Base-by-base conservation (phyloP, 2,797 vertebrate species). In the Brachymystax lenok region DNA sequence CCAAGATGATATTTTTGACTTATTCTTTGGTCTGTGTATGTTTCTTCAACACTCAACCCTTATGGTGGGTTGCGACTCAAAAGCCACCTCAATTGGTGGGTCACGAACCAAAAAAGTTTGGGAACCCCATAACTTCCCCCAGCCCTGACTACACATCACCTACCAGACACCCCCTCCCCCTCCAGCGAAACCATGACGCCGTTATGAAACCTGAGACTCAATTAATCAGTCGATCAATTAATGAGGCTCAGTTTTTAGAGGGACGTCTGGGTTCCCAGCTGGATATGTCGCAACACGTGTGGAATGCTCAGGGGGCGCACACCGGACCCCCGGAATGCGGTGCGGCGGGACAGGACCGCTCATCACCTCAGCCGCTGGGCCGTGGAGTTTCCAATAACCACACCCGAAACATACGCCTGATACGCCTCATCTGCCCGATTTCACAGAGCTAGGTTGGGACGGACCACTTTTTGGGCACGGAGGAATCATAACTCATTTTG, bases 151-250 rank as follows among this genome's bases (percentile, higher is more conserved):
- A 88, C 77, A 76, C 28, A 61, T 19, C n/a, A 56, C 68, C 19
- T 50, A 19, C 30, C 50, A 16, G 21, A 28, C 69, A n/a, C 19
- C 2, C 69, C 24, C 63, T 4, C 17, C 69, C 61, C 33, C 70
- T 64, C 6, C 21, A 74, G 64, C 78, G 27, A 12, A 30, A 59
- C 71, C 40, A 76, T 2, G 83, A 88, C 81, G 84, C 87, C 77
- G 1, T 56, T 50, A 79, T 80, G 82, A 90, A 90, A 90, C 82
- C 33, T 4, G 87, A 94, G 82, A 89, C 50, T 81, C 80, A 88
- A 94, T 94, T 92, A 92, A 93, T 94, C 92, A 93, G 69, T 59
- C 46, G 52, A 91, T 92, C 88, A 90, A 87, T 88, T 82, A 89
- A 81, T 86, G 82, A 75, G 80, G 82, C 73, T 54, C 77, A 80